These are phyloP conservation scores for Meganola albula DNA, from an alignment of 2,888 invertebrate genomes.

Conservation along the genomic window DNA sequence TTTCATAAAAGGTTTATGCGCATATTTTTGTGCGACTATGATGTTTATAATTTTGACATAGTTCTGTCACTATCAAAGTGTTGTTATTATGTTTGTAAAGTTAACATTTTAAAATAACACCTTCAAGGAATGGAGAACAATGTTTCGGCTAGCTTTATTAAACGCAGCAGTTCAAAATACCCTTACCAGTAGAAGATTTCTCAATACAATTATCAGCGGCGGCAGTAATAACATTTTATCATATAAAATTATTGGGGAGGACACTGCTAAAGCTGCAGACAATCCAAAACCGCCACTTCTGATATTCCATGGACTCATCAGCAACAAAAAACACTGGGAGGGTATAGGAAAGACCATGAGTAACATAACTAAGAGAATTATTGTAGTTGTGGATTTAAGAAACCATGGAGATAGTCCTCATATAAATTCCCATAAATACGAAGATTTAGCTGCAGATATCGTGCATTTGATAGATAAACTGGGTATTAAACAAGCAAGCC, in stretches of 20 bases:
- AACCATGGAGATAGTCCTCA: slow-evolving; percentile 97
- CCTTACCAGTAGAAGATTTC: no score
- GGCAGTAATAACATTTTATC: slow-evolving; percentile 46
- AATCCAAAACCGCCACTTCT: slow-evolving; percentile 40
- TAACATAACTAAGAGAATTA: slow-evolving; percentile 82
- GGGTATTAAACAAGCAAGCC: slow-evolving; percentile 75
- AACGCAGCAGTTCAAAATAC: no score
- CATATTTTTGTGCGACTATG: no score
- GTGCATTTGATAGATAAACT: slow-evolving; percentile 78
- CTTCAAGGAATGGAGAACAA: no score
- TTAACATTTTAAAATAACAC: no score
- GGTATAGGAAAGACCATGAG: slow-evolving; percentile 84
- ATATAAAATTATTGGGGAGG: slow-evolving; percentile 45
- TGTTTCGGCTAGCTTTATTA: no score
- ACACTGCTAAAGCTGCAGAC: neutral
- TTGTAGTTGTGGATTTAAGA: slow-evolving; percentile 91
- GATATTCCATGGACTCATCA: slow-evolving; percentile 91
- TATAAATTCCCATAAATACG: slow-evolving; percentile 82
- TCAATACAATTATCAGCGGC: no score
- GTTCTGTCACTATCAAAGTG: no score
- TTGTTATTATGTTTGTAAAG: no score
- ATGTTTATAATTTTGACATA: no score
- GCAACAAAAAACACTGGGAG: slow-evolving; percentile 92
- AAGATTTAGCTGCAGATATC: slow-evolving; percentile 86
- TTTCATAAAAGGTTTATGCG: no score